phyloP scores from a whole-genome alignment of 2,888 invertebrate genomes.

The Spilarctia lutea region DNA sequence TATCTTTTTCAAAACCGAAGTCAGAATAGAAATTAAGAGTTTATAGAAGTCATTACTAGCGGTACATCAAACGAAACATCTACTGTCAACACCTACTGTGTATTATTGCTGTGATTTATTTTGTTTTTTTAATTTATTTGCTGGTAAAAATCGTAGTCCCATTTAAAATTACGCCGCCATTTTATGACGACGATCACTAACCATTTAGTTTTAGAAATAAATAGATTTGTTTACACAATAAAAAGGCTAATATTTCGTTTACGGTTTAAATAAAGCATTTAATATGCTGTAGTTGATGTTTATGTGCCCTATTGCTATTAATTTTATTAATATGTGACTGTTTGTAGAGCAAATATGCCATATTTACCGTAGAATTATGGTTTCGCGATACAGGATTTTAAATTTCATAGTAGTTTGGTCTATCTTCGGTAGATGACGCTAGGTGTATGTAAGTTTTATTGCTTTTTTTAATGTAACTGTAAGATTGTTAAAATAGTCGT shows the following conservation, averaged over 20 bases:
- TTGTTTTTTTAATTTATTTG: conserved; percentile 46
- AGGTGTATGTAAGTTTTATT: not conserved
- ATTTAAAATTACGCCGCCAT: conserved; percentile 18
- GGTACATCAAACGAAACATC: conserved; percentile 72
- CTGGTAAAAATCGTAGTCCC: conserved; percentile 57
- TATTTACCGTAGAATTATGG: not conserved
- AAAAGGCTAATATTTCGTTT: not conserved
- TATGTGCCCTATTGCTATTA: not conserved
- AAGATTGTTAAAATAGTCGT: not conserved
- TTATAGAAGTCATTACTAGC: conserved; percentile 75
- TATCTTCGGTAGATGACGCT: not conserved
- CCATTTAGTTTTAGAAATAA: conserved; percentile 16
- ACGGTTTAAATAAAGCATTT: not conserved
- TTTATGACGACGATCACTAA: conserved; percentile 23
- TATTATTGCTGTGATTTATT: conserved; percentile 80
- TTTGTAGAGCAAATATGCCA: not conserved
- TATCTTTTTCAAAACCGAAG: conserved; percentile 28
- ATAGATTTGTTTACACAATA: not conserved
- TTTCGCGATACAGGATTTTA: not conserved
- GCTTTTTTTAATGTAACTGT: not conserved
- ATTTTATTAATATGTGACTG: not conserved
- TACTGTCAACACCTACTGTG: conserved; percentile 75
- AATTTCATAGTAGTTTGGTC: not conserved
- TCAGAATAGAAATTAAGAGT: conserved; percentile 36
- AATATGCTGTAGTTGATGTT: not conserved